phyloP scores from a whole-genome alignment of 2,113 vertebrate genomes.

The Charina bottae region DNA sequence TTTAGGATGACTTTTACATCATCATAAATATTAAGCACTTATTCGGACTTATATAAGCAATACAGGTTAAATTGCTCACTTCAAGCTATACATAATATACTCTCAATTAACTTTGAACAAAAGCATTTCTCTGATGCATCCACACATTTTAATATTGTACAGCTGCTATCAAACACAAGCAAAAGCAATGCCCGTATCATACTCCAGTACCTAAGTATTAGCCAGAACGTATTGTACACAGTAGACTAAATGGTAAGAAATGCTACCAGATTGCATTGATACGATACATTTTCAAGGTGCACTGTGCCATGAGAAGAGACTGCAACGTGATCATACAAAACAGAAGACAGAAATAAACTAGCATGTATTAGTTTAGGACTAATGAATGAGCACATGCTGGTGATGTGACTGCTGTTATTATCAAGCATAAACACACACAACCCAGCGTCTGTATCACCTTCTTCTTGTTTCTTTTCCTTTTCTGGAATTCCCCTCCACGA shows the following conservation, averaged over 20 bases:
- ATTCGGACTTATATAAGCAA: not conserved
- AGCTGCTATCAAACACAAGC: not conserved
- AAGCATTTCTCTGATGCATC: not conserved
- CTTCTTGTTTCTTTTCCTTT: constrained; percentile 57
- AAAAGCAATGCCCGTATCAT: not conserved
- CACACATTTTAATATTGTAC: not conserved
- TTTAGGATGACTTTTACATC: not conserved
- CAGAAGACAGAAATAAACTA: not conserved
- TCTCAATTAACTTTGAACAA: not conserved
- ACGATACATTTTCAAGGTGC: not conserved
- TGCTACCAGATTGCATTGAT: accelerated
- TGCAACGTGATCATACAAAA: not conserved
- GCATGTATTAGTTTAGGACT: constrained; percentile 2
- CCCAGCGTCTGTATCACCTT: constrained; percentile 55
- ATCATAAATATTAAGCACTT: not conserved
- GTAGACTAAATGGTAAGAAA: not conserved
- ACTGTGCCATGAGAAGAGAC: not conserved
- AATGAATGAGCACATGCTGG: constrained; percentile 31
- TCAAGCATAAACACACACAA: not conserved
- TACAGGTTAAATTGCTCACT: not conserved
- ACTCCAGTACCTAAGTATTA: not conserved
- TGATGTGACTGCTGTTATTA: constrained; percentile 16
- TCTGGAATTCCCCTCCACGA: constrained; percentile 37
- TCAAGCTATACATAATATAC: not conserved
- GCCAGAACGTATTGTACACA: accelerated